Base-by-base conservation (phyloP, 2,888 invertebrate genomes). In the Aquatica leii region DNA sequence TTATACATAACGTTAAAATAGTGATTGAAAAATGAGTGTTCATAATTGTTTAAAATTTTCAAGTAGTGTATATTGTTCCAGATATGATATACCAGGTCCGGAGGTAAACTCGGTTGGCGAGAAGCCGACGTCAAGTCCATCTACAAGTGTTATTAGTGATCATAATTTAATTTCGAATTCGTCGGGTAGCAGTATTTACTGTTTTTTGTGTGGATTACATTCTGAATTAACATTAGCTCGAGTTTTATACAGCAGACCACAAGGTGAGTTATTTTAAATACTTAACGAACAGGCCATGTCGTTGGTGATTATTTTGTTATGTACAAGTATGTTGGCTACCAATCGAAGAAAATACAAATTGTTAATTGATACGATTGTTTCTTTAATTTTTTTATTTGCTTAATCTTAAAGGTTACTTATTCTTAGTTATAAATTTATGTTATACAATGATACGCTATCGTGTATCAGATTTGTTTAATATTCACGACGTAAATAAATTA, bases 121-220 rank as follows among this genome's bases (percentile, higher is more conserved):
- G 73, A 84, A 88, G 50, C 84, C 85, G 66, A 88, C 90, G 73
- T 88, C 89, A 71, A 91, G 91, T 57, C 91, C 92, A 57, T 90
- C 92, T 67, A 90, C 89, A 73, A 91, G 91, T 71, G 88, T 90
- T 71, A 88, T 90, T 76, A 90, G 90, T 56, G 90, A 91, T 74
- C 83, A 91, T 69, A 88, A 88, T 6, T 86, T 87, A 73, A 86
- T 86, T 62, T 87, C 87, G 67, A 88, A 87, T 81, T 86, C 85
- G 55, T 86, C 87, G 81, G 90, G 92, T 74, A 92, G 92, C 76
- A 90, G 93, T 55, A 93, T 94, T 73, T 94, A 94, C 82, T 95
- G 95, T 80, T 94, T 93, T 83, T 86, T 95, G 68, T 95, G 95
- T 82, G 93, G 94, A 43, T 85, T 94, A 70, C 94, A 94, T 83